Conservation (phyloP, 1,140 invertebrate genomes). For the Drosophila sp. region DNA sequence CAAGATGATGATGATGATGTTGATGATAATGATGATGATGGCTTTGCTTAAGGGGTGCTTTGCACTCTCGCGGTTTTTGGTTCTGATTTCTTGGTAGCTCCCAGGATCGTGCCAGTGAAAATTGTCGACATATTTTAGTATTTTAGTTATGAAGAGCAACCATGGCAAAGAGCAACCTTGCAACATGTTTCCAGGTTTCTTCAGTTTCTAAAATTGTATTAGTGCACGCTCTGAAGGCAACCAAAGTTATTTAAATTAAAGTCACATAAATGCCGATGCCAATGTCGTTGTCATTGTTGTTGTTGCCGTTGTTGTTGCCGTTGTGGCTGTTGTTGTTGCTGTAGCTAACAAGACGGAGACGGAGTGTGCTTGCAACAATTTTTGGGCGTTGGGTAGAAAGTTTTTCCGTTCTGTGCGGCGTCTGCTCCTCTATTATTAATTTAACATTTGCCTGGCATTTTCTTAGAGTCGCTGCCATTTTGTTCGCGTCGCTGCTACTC, state of each 20-base stretch:
- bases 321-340: constrained; percentile 20
- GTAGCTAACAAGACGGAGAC: constrained; percentile 10
- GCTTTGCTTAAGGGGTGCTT: constrained; percentile 5
- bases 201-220: constrained; percentile 45
- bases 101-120: constrained; percentile 23
- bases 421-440: constrained; percentile 57
- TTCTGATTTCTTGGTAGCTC: no score
- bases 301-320: constrained; percentile 18
- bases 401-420: constrained; percentile 38
- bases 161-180: constrained; percentile 32
- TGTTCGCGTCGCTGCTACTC: constrained; percentile 41
- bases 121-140: constrained; percentile 40
- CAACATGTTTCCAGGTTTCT: constrained; percentile 44
- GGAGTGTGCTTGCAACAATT: constrained; percentile 23
- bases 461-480: constrained; percentile 54
- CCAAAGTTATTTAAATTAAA: constrained; percentile 67
- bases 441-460: constrained; percentile 64
- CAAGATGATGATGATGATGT: not conserved
- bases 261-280: constrained; percentile 52
- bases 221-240: constrained; percentile 41
- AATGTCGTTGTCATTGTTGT: constrained; percentile 19
- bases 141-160: constrained; percentile 41
- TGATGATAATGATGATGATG: not conserved
- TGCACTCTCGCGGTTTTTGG: constrained; percentile 36
- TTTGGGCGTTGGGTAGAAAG: constrained; percentile 37